Evolutionary conservation across 1,140 invertebrate species (phyloP).

Genomic region (Diplogasteroides magnus): DNA sequence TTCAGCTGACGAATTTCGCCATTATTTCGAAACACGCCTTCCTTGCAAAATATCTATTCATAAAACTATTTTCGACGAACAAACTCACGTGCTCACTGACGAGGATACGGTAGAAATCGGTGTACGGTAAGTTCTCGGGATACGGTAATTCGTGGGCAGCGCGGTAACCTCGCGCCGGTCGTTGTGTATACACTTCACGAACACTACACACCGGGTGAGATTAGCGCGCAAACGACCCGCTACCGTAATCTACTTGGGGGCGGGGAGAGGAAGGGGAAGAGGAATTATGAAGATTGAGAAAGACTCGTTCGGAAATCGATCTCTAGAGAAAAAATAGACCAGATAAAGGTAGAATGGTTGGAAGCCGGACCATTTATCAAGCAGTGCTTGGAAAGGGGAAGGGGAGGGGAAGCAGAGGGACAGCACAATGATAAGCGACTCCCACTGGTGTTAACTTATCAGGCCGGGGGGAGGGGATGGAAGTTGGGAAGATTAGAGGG

Average conservation of each 20-base stretch:
- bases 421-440: not conserved
- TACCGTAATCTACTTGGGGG: not conserved
- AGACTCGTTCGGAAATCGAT: not conserved
- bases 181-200: not conserved
- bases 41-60: not conserved
- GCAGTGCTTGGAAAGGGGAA: not conserved
- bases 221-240: not conserved
- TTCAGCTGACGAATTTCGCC: no score
- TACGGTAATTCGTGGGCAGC: not conserved
- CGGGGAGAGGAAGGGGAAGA: not conserved
- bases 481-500: not conserved
- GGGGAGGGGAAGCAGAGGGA: not conserved
- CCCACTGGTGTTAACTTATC: not conserved
- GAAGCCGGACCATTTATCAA: no score
- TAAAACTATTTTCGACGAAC: no score
- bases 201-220: slow-evolving; percentile 1
- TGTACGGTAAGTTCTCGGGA: not conserved
- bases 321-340: not conserved
- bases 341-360: not conserved
- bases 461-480: not conserved
- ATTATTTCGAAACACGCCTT: not conserved
- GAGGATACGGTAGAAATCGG: not conserved
- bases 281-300: not conserved
- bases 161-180: not conserved
- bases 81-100: not conserved